Evolutionary conservation across 2,113 vertebrate species (phyloP), one percentile per base, ranked within the genome.

Genomic region (Lepus timidus): DNA sequence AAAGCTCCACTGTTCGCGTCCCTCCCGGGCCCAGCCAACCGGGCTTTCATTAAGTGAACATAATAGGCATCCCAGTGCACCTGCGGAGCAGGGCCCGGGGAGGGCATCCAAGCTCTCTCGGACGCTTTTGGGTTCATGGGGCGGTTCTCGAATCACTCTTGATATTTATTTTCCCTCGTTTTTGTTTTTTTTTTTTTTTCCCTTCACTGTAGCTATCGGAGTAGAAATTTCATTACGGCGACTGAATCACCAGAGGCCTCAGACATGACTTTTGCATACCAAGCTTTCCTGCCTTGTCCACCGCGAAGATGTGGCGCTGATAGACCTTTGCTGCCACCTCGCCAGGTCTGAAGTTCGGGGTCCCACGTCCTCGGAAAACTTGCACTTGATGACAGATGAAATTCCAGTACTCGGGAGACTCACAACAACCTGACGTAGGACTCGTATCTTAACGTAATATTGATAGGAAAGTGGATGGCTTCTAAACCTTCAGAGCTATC

Each of bases 1-100:
- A 81, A 95, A 39, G 89, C 71, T 0, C 9, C 0, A 85, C 89
- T 97, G 95, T 97, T 62, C 65, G 36, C 25, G 3, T 64, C 52
- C 61, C 65, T 68, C 79, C 6, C 16, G 44, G 92, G 92, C 49
- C 95, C 71, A 33, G 95, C 93, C 93, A 95, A 92, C 65, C 84
- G 71, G 80, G 49, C 76, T 95, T 96, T 97, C 97, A 97, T 97
- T 97, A 97, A 96, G 75, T 55, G 91, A 88, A 96, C 92, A 85
- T 83, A 93, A 96, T 70, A 62, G 78, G 62, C 61, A 8, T 13
- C 85, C 58, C 62, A 31, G 39, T 51, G 78, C 85, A 96, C 93
- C 95, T 96, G 91, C 44, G 29, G 84, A 39, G 64, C 9, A 10
- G 8, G 39, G n/a, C 1, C 52, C 0, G 5, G 51, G 74, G 27